A percentile compares a stretch with the other conserved stretches of the same genome.
Evolutionary conservation across 2,888 invertebrate genomes (phyloP).

Genomic region (Nymphalis c-album): DNA sequence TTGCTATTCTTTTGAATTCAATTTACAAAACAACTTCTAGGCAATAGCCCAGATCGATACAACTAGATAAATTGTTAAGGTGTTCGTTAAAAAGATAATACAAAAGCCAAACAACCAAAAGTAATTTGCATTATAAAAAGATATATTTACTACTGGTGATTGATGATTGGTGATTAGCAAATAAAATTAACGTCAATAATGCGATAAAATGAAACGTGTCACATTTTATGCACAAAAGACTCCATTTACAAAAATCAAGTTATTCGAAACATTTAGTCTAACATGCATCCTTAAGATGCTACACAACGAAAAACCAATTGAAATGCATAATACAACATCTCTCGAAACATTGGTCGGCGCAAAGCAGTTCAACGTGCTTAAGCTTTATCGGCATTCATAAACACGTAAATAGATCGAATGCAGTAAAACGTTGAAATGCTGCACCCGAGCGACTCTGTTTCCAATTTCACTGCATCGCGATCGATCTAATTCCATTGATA

Average conservation of each 20-base stretch:
- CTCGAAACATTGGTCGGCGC: conserved; percentile 11
- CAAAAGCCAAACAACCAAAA: no score
- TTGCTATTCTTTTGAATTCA: not conserved
- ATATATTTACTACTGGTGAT: no score
- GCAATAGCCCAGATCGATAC: not conserved
- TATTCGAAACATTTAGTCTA: not conserved
- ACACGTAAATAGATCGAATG: conserved; percentile 77
- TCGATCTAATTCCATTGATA: conserved; percentile 64
- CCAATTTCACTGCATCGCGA: conserved; percentile 69
- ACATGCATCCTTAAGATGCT: conserved; percentile 4
- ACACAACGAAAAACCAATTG: conserved; percentile 20
- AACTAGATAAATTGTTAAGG: no score
- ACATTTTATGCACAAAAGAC: not conserved
- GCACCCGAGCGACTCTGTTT: conserved; percentile 54
- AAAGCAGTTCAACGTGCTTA: conserved; percentile 57
- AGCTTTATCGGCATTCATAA: conserved; percentile 70
- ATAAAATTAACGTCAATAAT: not conserved
- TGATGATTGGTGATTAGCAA: no score
- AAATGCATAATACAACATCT: conserved; percentile 20
- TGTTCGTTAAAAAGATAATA: no score
- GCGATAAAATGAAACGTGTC: no score
- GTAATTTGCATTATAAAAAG: no score
- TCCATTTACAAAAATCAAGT: not conserved
- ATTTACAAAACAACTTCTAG: not conserved
- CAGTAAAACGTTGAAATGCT: conserved; percentile 65